Evolutionary conservation across 2,113 vertebrate genomes (phyloP).

Genomic region (Grammomys dolichurus): DNA sequence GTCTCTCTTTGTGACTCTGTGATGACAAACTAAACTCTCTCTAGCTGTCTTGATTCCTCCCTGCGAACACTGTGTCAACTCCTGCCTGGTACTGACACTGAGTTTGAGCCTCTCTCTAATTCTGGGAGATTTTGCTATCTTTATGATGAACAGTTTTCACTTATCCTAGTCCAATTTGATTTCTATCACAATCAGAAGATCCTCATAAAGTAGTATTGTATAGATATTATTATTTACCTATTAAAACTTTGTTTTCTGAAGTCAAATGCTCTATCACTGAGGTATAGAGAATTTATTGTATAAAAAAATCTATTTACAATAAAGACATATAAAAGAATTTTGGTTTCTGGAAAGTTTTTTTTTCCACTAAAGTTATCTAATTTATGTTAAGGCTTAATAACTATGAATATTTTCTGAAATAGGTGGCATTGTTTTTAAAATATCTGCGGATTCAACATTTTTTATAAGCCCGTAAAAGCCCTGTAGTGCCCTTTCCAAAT

Average conservation of each 20-base stretch:
- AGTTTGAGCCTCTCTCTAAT: background rate
- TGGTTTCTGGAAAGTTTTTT: constrained; percentile 32
- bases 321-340: background rate
- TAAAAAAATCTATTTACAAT: background rate
- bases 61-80: background rate
- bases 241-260: background rate
- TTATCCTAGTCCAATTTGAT: background rate
- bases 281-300: background rate
- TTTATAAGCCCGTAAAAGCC: background rate
- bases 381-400: background rate
- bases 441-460: background rate
- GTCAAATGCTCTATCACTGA: background rate
- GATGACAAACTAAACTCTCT: background rate
- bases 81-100: background rate
- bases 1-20: background rate
- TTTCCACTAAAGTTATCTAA: background rate
- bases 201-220: background rate
- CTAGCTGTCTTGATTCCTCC: background rate
- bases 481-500: background rate
- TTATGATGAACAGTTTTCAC: background rate
- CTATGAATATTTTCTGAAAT: constrained; percentile 21
- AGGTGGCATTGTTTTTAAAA: background rate
- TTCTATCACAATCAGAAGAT: constrained; percentile 38
- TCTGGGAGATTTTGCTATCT: background rate
- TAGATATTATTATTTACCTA: background rate